Conservation (phyloP, 2,888 invertebrate genomes). For the Autographa pulchrina region DNA sequence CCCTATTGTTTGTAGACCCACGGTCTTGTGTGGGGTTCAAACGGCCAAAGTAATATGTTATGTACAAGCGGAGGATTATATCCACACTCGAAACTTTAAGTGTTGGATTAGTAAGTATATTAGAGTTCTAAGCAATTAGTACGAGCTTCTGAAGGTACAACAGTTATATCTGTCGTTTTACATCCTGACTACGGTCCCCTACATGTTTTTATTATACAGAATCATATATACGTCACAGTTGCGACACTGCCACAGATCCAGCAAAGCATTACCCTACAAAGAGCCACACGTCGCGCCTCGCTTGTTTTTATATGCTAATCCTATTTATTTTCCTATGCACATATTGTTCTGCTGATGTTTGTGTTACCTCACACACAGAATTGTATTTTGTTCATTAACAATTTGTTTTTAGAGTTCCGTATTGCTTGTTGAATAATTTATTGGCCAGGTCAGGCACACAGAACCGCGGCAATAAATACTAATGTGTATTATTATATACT, state of each 20-base stretch:
- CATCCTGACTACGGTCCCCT: background rate
- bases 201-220: background rate
- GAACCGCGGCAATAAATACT: background rate
- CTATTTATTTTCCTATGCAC: constrained; percentile 18
- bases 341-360: constrained; percentile 15
- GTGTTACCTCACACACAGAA: constrained; percentile 8
- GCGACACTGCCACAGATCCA: constrained; percentile 2
- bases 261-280: constrained; percentile 36
- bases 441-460: background rate
- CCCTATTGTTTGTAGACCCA: too few species aligned
- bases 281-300: constrained; percentile 7
- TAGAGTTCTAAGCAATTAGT: too few species aligned
- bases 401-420: background rate
- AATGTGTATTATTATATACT: background rate
- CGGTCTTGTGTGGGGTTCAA: too few species aligned
- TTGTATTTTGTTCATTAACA: background rate
- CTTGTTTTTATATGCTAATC: constrained; percentile 32
- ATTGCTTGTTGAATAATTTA: background rate
- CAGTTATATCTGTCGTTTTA: background rate
- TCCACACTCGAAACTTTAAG: too few species aligned
- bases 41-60: too few species aligned
- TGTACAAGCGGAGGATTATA: too few species aligned
- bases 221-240: constrained; percentile 23
- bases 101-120: too few species aligned
- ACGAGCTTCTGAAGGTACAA: too few species aligned